Evolutionary conservation across 2,888 invertebrate species (phyloP), one percentile per base, ranked within the genome.

Genomic region (Lycaena phlaeas): DNA sequence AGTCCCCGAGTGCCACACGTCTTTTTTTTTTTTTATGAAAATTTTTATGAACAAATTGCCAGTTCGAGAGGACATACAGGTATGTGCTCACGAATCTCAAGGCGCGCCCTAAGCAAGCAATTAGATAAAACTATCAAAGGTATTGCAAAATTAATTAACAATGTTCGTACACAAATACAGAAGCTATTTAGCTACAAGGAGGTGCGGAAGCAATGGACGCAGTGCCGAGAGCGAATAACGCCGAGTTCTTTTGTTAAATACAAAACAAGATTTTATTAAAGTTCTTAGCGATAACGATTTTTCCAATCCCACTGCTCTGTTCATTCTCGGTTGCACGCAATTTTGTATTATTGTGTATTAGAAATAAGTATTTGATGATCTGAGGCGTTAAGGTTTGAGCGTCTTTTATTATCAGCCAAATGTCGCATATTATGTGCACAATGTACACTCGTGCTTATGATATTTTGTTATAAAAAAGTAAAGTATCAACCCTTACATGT

Each of bases 231-330:
- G 63, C 61, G 46, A 59, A 61, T 61, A 56, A 56, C 46, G 51
- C 45, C 44, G 52, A 51, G 50, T 56, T 56, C 61, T 57, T 67
- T 69, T 69, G 71, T 74, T 61, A 57, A 51, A 57, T 58, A 61
- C 60, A 44, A 60, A 68, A 70, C 61, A 61, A 60, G 53, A 62
- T 68, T 72, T 67, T 71, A 73, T 66, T 70, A 64, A 62, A 64
- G 53, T 54, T 49, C 51, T 57, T 52, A 55, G 51, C 48, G 51
- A 53, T 56, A 40, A 40, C 17, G 31, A 40, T 31, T 40, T 31
- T 10, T 50, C 48, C 52, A 54, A 41, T 53, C 54, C 51, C 38
- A 41, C 38, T 41, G 34, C 31, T 31, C 30, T 39, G 18, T 18
- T 18, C 34, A 18, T 18, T 38, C 17, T 31, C 17, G 17, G 17